Conservation (phyloP, 2,888 invertebrate species). For the Agrochola lota region DNA sequence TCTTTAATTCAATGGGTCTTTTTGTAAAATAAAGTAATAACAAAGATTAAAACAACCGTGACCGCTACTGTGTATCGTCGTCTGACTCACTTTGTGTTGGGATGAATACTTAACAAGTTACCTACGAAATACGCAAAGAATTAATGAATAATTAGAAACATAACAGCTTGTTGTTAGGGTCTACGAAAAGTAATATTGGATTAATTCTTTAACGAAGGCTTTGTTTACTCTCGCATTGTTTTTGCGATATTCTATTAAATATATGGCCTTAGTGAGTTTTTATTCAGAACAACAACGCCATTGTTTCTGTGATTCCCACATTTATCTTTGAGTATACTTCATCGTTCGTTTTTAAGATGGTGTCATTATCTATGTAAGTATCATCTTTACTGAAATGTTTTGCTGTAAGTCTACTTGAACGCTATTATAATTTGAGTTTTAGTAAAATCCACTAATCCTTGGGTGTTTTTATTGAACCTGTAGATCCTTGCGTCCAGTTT, state of each 20-base stretch:
- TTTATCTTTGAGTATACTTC: constrained; percentile 37
- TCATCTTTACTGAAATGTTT: constrained; percentile 29
- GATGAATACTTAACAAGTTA: constrained; percentile 66
- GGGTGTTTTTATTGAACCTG: constrained; percentile 38
- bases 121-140: constrained; percentile 22
- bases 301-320: constrained; percentile 60
- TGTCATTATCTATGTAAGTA: constrained; percentile 42
- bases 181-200: constrained; percentile 35
- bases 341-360: constrained; percentile 31
- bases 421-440: constrained; percentile 9
- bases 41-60: constrained; percentile 64
- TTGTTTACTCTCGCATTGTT: constrained; percentile 47
- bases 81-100: constrained; percentile 58
- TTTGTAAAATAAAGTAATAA: constrained; percentile 56
- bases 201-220: constrained; percentile 31
- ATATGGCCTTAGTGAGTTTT: constrained; percentile 50
- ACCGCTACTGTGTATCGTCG: constrained; percentile 64
- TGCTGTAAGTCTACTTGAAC: constrained; percentile 8
- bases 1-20: constrained; percentile 54
- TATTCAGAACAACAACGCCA: constrained; percentile 43
- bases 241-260: constrained; percentile 42
- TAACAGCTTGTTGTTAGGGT: constrained; percentile 18
- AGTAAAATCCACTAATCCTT: constrained; percentile 19
- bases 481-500: constrained; percentile 60
- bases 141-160: constrained; percentile 27